Evolutionary conservation across 2,113 vertebrate species (phyloP).

Genomic region (Alligator mississippiensis): DNA sequence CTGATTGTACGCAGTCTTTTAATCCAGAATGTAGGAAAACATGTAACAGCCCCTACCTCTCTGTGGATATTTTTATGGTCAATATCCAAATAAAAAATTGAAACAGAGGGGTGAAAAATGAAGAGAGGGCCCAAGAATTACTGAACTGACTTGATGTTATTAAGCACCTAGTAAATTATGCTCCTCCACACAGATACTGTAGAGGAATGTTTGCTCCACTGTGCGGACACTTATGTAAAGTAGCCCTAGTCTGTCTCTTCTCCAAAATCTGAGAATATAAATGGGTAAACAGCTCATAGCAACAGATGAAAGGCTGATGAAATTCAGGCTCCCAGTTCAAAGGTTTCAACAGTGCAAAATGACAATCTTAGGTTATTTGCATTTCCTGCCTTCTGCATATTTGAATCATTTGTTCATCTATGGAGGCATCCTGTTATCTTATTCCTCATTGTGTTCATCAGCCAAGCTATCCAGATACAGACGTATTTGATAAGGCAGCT

Average conservation of each 20-base stretch:
- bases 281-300: conserved; percentile 41
- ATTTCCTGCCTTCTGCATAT: background rate
- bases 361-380: conserved; percentile 48
- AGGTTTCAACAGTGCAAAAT: conserved; percentile 37
- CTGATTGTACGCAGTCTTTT: background rate
- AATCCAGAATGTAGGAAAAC: conserved; percentile 34
- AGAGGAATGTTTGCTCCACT: background rate
- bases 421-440: conserved; percentile 2
- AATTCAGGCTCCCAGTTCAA: conserved; percentile 41
- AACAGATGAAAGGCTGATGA: conserved; percentile 44
- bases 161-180: conserved; percentile 38
- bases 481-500: background rate
- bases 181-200: background rate
- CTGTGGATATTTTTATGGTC: background rate
- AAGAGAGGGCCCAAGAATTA: conserved; percentile 42
- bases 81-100: conserved; percentile 25
- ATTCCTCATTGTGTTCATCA: conserved; percentile 17
- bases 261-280: background rate
- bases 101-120: conserved; percentile 19
- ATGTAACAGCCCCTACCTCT: background rate
- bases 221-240: conserved; percentile 6
- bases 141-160: conserved; percentile 54
- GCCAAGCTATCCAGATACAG: background rate
- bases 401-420: conserved; percentile 17
- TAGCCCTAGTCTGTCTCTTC: background rate